Evolutionary conservation across 2,113 vertebrate species (phyloP), one percentile per base, ranked within the genome.

Genomic region (Sisor rabdophorus): DNA sequence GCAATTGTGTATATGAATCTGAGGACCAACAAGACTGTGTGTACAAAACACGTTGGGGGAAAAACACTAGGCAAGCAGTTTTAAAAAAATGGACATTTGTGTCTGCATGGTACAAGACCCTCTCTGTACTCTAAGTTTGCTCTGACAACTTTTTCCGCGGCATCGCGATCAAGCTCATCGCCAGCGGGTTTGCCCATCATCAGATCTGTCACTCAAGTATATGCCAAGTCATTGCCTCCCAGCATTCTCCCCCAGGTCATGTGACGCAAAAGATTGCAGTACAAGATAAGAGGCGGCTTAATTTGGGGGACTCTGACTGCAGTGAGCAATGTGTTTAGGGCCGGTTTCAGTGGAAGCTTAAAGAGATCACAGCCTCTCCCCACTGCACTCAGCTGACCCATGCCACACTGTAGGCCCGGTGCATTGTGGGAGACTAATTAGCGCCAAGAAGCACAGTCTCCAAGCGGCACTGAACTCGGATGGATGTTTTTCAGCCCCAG

Each of bases 391-490:
- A 58, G 73, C 76, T 84, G 80, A 84, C 83, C 80, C 52, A 30
- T 73, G 71, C 75, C 68, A 76, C 63, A 70, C 61, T 67, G 77
- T 77, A 59, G 68, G 72, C 72, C 81, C 78, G 72, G 75, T 86
- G 83, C 81, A 83, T 84, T 86, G 78, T 86, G 83, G 83, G 85
- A 83, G 71, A 83, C 84, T 84, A 86, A 86, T 86, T 84, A 84
- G 81, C 74, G 71, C 75, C 71, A 79, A 83, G 78, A 81, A 81
- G 80, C 50, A 52, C 58, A 58, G 82, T 84, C 84, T 82, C 77
- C 61, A 53, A 81, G 83, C 81, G 59, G 81, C 71, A 67, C 67
- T 81, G 79, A 81, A 81, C 79, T 80, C 67, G 78, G 81, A 81
- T 86, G 79, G 80, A 77, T 86, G 84, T 85, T 82, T 82, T 83